phyloP scores from a whole-genome alignment of 2,113 vertebrate species.

The Donacobius atricapilla region DNA sequence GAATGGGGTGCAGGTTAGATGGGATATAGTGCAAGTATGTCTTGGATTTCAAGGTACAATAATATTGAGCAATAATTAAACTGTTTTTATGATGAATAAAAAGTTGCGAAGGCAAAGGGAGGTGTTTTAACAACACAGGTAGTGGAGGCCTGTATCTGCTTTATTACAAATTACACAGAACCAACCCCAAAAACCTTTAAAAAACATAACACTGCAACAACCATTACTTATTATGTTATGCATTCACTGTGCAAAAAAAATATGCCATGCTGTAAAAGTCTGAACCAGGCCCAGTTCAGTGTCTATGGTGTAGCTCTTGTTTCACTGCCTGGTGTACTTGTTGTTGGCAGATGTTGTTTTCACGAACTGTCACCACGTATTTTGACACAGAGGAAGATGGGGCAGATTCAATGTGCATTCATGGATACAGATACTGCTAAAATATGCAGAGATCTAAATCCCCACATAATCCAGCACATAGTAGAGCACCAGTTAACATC shows the following conservation, averaged over 20 bases:
- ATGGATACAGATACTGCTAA: not conserved
- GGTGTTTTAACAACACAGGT: not conserved
- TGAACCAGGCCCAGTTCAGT: not conserved
- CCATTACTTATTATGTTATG: not conserved
- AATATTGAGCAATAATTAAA: not conserved
- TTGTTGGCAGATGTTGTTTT: constrained; percentile 6
- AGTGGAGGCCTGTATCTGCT: not conserved
- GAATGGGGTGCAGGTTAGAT: not conserved
- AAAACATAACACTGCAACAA: not conserved
- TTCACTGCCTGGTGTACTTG: not conserved
- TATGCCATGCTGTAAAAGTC: not conserved
- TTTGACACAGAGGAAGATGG: not conserved
- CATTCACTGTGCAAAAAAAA: not conserved
- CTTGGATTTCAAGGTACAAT: not conserved
- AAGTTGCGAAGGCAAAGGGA: not conserved
- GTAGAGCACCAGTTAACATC: not conserved
- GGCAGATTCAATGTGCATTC: not conserved
- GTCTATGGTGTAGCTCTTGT: not conserved
- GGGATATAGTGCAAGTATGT: not conserved
- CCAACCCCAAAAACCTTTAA: not conserved
- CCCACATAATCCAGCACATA: not conserved
- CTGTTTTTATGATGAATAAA: not conserved
- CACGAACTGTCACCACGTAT: not conserved
- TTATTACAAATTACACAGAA: not conserved
- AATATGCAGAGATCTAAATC: not conserved